A percentile compares a stretch with the other conserved stretches of the same genome.
phyloP scores from a whole-genome alignment of 2,797 vertebrate genomes.

The Catostomus latipinnis region DNA sequence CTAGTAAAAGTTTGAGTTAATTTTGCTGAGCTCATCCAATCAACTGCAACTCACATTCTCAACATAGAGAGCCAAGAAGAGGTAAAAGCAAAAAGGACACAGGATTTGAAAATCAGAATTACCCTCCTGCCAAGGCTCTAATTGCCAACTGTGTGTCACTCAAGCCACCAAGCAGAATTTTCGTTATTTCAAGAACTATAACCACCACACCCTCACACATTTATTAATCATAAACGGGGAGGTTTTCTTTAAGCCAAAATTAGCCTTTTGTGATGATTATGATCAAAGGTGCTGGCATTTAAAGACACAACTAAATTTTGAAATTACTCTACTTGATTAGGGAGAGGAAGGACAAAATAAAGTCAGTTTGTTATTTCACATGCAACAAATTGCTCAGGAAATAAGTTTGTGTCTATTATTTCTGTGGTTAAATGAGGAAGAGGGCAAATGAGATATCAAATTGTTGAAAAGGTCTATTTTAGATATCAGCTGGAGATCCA shows the following conservation, averaged over 20 bases:
- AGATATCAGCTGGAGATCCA: background rate
- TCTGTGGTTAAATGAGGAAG: too few species aligned
- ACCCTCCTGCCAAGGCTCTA: conserved; percentile 27
- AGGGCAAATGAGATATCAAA: conserved; percentile 1
- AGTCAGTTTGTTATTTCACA: conserved; percentile 11
- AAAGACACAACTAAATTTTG: background rate
- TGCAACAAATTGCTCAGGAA: conserved; percentile 10
- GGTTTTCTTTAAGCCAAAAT: conserved; percentile 26
- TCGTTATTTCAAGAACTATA: conserved; percentile 15
- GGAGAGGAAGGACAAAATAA: background rate
- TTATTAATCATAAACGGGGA: conserved; percentile 39
- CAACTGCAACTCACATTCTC: conserved; percentile 15
- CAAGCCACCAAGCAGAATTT: conserved; percentile 9
- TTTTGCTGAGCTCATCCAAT: background rate
- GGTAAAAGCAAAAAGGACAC: background rate
- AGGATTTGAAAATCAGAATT: conserved; percentile 38
- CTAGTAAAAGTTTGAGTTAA: conserved; percentile 21
- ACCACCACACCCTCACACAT: background rate
- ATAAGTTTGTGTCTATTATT: background rate
- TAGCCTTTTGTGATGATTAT: conserved; percentile 42
- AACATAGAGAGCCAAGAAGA: background rate
- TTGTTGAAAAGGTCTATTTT: conserved; percentile 6
- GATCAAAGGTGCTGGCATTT: conserved; percentile 38
- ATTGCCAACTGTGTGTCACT: conserved; percentile 22
- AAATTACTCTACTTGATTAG: conserved; percentile 39